phyloP scores from a whole-genome alignment of 2,888 invertebrate genomes.

The Cecidostiba fungosa region DNA sequence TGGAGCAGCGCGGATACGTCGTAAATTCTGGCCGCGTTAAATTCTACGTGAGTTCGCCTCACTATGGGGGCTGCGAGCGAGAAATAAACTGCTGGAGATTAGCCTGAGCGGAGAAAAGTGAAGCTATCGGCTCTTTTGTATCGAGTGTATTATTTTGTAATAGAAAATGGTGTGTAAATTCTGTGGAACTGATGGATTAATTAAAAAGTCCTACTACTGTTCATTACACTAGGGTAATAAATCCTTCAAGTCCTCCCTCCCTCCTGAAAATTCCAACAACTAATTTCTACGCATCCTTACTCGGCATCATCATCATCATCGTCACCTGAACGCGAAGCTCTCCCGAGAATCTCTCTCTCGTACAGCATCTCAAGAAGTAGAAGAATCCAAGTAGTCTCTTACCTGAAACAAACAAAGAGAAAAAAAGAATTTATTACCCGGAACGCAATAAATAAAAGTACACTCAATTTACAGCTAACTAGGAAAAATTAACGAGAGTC shows the following conservation, averaged over 20 bases:
- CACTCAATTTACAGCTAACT: constrained; percentile 47
- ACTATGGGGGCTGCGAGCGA: constrained; percentile 33
- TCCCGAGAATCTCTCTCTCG: constrained; percentile 18
- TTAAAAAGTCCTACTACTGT: too few relatives aligned
- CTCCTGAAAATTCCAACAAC: background rate
- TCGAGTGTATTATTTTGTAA: background rate
- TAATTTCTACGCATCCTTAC: constrained; percentile 14
- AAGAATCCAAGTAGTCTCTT: constrained; percentile 44
- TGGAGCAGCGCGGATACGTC: constrained; percentile 19
- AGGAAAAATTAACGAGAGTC: constrained; percentile 54
- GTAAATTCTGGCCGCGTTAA: constrained; percentile 58
- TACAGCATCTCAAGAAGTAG: background rate
- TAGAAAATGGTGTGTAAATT: too few relatives aligned
- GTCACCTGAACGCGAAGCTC: constrained; percentile 37
- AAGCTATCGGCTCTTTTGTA: background rate
- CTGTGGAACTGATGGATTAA: too few relatives aligned
- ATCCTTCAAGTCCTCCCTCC: background rate
- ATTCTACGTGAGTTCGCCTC: constrained; percentile 30
- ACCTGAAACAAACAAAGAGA: constrained; percentile 63
- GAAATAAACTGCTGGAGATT: constrained; percentile 49
- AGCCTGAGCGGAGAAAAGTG: background rate
- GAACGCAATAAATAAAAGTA: constrained; percentile 47
- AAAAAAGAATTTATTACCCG: constrained; percentile 53
- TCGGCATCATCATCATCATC: background rate
- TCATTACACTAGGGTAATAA: background rate